Base-by-base conservation (phyloP, 2,113 vertebrate species). In the Gallinago undulata region DNA sequence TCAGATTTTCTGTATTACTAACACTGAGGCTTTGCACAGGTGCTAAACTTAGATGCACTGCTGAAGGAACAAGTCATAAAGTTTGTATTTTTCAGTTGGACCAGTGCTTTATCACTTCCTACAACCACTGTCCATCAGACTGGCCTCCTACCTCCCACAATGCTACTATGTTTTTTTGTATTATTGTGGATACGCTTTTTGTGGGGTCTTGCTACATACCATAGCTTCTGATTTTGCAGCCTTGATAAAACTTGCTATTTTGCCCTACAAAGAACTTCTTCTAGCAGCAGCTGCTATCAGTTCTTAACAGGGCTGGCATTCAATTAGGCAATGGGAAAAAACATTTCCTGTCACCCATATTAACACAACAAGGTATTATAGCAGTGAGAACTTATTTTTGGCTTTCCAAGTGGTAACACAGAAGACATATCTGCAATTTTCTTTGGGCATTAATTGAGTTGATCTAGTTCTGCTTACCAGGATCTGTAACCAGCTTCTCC, bases 1-100 rank as follows among this genome's bases (percentile, higher is more conserved):
- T 94, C 60, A 63, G 51, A 84, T 84, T 96, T 97, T 94, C 92
- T 73, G 6, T 48, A 27, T 60, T 78, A 56, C 12, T 81, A 87
- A 72, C 31, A 84, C 6, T 43, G n/a, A 47, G 18, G 27, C 47
- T 93, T 39, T 93, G 47, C 73, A 90, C 48, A 14, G 24, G 19
- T 57, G 62, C 86, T 80, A 89, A 75, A 6, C 33, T 56, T 72
- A 30, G 33, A 84, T 62, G 33, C 24, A 55, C 22, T 92, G 33
- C 22, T 13, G 35, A 86, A 90, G 28, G 28, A 74, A 16, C 37
- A 87, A 68, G 21, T 41, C 10, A 28, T 45, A 45, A 88, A 19
- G 9, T 67, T 55, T 39, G 10, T 8, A 22, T 45, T 88, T 90
- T 89, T 59, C 27, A 35, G 0, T 5, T 55, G 55, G n/a, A 31